Evolutionary conservation across 2,113 vertebrate genomes (phyloP).

Genomic region (Cyphomyrus discorhynchus): DNA sequence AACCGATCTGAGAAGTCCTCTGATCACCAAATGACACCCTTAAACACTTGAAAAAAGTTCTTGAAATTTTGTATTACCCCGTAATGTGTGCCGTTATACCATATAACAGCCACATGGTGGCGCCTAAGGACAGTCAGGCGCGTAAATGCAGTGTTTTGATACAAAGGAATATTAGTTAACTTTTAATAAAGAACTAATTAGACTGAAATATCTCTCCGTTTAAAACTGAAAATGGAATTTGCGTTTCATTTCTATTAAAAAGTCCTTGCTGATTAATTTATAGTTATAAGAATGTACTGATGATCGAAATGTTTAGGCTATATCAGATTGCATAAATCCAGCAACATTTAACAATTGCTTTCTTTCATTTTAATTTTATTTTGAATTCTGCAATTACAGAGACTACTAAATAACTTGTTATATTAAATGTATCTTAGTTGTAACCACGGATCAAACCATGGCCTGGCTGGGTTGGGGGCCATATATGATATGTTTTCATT

Average conservation of each 20-base stretch:
- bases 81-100: not conserved
- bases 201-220: not conserved
- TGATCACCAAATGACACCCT: not conserved
- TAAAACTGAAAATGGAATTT: not conserved
- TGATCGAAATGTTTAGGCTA: not conserved
- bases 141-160: not conserved
- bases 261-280: not conserved
- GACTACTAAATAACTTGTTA: not conserved
- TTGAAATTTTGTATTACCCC: not conserved
- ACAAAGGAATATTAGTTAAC: not conserved
- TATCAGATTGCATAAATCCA: not conserved
- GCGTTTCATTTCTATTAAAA: not conserved
- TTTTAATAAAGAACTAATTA: not conserved
- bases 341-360: not conserved
- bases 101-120: not conserved
- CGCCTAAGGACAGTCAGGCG: not conserved
- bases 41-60: not conserved
- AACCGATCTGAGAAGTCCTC: not conserved
- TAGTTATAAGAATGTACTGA: not conserved
- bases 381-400: not conserved
- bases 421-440: no score
- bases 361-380: not conserved
- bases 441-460: not conserved
- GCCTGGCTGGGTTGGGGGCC: not conserved
- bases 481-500: not conserved